A percentile compares a stretch with the other conserved stretches of the same genome.
phyloP scores from a whole-genome alignment of 2,888 invertebrate genomes.

The Xanthorhoe spadicearia region DNA sequence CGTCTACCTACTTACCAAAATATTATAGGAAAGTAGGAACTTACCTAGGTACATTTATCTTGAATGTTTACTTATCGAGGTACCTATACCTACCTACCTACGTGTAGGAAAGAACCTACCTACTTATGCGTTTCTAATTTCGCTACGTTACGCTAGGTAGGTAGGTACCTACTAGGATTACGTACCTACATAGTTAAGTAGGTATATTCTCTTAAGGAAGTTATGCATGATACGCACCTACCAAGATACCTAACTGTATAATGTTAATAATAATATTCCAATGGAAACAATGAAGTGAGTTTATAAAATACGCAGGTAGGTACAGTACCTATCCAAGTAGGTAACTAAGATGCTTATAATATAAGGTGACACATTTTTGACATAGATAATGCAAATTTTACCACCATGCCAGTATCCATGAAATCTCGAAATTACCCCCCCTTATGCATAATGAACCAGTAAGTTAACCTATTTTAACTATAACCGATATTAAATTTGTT shows the following conservation, averaged over 20 bases:
- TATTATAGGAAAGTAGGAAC: too few relatives aligned
- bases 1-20: conserved; percentile 9
- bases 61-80: neutral
- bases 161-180: neutral
- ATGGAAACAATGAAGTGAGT: conserved; percentile 7
- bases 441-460: too few relatives aligned
- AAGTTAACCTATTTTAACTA: too few relatives aligned
- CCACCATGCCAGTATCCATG: too few relatives aligned
- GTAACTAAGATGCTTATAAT: conserved; percentile 8
- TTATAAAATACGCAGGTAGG: conserved; percentile 8
- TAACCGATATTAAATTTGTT: too few relatives aligned
- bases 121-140: neutral
- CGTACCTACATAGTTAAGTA: conserved; percentile 5
- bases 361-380: conserved; percentile 18
- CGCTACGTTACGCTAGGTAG: neutral
- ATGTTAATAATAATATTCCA: neutral
- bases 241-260: too few relatives aligned
- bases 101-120: neutral
- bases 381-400: neutral
- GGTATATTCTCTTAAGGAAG: neutral
- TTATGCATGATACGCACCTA: neutral
- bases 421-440: too few relatives aligned
- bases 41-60: neutral
- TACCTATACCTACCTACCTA: conserved; percentile 5
- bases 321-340: conserved; percentile 3